Evolutionary conservation across 2,113 vertebrate species (phyloP).

Genomic region (Hydrochoerus hydrochaeris): DNA sequence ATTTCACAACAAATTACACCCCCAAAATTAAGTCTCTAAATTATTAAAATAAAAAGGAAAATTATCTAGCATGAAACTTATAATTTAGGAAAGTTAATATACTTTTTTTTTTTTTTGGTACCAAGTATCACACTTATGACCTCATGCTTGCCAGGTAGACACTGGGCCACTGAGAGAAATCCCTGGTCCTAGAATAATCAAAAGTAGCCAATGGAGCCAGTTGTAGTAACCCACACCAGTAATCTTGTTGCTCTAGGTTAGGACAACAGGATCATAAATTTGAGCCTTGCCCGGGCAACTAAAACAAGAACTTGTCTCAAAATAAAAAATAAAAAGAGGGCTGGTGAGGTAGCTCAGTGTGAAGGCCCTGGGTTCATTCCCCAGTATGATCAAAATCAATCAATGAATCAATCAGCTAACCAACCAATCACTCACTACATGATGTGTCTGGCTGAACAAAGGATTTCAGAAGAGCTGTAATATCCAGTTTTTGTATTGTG

Average conservation of each 20-base stretch:
- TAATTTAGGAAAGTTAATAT: not conserved
- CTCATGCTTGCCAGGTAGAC: too few relatives aligned
- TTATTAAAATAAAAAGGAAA: not conserved
- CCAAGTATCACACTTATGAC: too few relatives aligned
- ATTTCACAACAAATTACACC: not conserved
- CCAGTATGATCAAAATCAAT: not conserved
- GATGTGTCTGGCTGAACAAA: not conserved
- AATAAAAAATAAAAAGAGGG: not conserved
- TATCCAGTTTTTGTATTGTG: not conserved
- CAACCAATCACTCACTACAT: not conserved
- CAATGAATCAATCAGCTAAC: not conserved
- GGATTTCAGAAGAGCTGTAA: not conserved
- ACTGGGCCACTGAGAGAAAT: too few relatives aligned
- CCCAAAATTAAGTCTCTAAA: not conserved
- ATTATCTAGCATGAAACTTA: slow-evolving; percentile 28
- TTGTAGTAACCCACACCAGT: not conserved
- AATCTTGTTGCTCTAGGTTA: not conserved
- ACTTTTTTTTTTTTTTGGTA: too few relatives aligned
- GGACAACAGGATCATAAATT: not conserved
- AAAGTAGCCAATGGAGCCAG: not conserved
- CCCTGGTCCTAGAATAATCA: not conserved
- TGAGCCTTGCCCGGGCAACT: not conserved
- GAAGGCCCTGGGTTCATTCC: not conserved
- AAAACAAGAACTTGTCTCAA: not conserved
- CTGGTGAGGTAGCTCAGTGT: not conserved